Base-by-base conservation (phyloP, 2,888 invertebrate species). In the Drosophila formosana region DNA sequence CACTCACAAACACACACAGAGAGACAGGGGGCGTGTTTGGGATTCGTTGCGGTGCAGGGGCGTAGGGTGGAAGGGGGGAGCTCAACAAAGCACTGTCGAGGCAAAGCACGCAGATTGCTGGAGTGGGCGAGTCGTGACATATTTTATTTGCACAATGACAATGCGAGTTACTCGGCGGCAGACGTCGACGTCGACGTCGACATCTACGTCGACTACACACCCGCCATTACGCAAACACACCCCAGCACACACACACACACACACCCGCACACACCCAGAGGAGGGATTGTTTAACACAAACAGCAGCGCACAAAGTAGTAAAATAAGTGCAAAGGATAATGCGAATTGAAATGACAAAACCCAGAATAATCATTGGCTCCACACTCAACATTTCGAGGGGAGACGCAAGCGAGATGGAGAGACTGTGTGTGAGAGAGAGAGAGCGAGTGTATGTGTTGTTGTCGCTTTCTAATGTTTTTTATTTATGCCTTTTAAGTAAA, bases 341-440 rank as follows among this genome's bases (percentile, higher is more conserved):
- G 89, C 82, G 89, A 90, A 89, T 88, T 85, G 90, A 89, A 89
- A 89, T 90, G 89, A 90, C 88, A 89, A 89, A 88, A 89, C 89
- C 89, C 85, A 75, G 89, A 88, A 89, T 88, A 90, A 89, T 90
- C 89, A 90, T 89, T 89, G 89, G 78, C 78, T 82, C 73, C 83
- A 80, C 80, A 80, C 78, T 73, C 86, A 56, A 52, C 50, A 18
- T 49, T 5, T 2, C 23, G 23, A 18, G 8, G 11, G 8, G 8
- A 32, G 46, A 3, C 26, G 11, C 13, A 25, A n/a, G 49, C n/a
- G 47, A 6, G 25, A 8, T 0, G 4, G 5, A 1, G 39, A 9
- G 50, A 1, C 3, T 4, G 61, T 18, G 6, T 43, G 23, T 37
- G 46, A 41, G 9, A 8, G 53, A 37, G 45, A 43, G 37, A 41